phyloP scores from a whole-genome alignment of 1,140 invertebrate species.

The Pseudomyrmex flavicornis region DNA sequence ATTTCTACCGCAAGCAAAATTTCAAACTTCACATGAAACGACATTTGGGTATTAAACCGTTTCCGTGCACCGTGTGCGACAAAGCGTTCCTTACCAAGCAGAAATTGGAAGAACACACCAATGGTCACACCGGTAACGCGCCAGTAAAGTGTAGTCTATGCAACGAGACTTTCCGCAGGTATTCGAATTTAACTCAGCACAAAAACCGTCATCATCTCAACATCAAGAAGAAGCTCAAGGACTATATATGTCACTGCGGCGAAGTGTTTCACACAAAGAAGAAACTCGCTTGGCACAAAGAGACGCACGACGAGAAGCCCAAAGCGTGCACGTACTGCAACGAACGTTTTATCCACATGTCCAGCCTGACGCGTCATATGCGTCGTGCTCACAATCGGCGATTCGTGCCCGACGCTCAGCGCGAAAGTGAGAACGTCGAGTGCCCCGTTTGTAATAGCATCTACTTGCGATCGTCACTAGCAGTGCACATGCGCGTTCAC shows the following conservation, averaged over 20 bases:
- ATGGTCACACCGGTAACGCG: slow-evolving; percentile 92
- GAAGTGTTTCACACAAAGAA: slow-evolving; percentile 93
- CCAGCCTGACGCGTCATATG: slow-evolving; percentile 93
- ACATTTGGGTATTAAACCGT: slow-evolving; percentile 91
- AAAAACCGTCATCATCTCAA: slow-evolving; percentile 89
- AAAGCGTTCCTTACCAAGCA: slow-evolving; percentile 93
- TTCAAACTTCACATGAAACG: slow-evolving; percentile 91
- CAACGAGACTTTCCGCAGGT: slow-evolving; percentile 92
- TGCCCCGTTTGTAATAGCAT: slow-evolving; percentile 93
- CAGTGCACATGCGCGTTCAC: slow-evolving; percentile 92
- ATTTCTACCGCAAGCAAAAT: slow-evolving; percentile 90
- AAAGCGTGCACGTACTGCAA: slow-evolving; percentile 93
- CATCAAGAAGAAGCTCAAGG: slow-evolving; percentile 89
- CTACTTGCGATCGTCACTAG: slow-evolving; percentile 91
- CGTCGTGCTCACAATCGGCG: slow-evolving; percentile 91
- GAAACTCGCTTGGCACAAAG: slow-evolving; percentile 93
- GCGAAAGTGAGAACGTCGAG: slow-evolving; percentile 89
- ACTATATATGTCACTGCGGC: slow-evolving; percentile 93
- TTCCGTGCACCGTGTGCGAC: slow-evolving; percentile 91
- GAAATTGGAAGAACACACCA: slow-evolving; percentile 92
- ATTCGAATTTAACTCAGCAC: slow-evolving; percentile 94
- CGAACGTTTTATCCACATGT: slow-evolving; percentile 93
- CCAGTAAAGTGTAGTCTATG: slow-evolving; percentile 93
- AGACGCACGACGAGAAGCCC: slow-evolving; percentile 92
- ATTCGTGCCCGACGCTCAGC: slow-evolving; percentile 88